phyloP scores from a whole-genome alignment of 2,113 vertebrate species.

The Scolopax mira region DNA sequence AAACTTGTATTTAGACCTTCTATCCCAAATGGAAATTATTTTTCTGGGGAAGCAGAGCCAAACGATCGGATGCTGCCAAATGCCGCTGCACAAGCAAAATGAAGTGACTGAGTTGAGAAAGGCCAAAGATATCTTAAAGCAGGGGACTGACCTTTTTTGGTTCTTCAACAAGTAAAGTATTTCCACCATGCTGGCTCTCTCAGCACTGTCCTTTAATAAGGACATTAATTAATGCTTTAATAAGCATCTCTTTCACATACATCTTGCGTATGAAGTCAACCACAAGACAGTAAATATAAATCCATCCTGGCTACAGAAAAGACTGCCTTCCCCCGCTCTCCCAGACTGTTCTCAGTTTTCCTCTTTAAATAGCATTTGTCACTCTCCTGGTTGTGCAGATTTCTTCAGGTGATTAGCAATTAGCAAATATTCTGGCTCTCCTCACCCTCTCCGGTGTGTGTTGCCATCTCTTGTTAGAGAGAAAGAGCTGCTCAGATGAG shows the following conservation, averaged over 20 bases:
- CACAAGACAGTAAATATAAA: background rate
- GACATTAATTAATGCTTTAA: too few species aligned
- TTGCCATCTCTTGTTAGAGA: background rate
- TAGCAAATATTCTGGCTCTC: background rate
- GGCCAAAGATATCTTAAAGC: background rate
- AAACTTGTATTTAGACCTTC: slow-evolving; percentile 26
- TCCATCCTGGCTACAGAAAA: background rate
- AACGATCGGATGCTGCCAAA: background rate
- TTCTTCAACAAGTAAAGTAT: background rate
- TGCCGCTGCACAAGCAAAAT: background rate
- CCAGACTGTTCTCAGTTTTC: background rate
- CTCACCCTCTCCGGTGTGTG: background rate
- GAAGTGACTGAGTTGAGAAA: background rate
- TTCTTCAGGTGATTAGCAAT: background rate
- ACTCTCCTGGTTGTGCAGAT: background rate
- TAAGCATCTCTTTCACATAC: background rate
- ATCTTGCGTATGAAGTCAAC: background rate
- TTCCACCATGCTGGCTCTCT: background rate
- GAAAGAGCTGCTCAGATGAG: background rate
- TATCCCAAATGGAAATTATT: slow-evolving; percentile 6
- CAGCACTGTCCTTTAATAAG: background rate
- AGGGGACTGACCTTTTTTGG: background rate
- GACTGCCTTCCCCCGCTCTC: background rate
- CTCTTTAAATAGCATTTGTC: background rate
- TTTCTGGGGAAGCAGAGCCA: background rate